Evolutionary conservation across 2,797 vertebrate species (phyloP), one percentile per base, ranked within the genome.

Genomic region (Alosa sapidissima): DNA sequence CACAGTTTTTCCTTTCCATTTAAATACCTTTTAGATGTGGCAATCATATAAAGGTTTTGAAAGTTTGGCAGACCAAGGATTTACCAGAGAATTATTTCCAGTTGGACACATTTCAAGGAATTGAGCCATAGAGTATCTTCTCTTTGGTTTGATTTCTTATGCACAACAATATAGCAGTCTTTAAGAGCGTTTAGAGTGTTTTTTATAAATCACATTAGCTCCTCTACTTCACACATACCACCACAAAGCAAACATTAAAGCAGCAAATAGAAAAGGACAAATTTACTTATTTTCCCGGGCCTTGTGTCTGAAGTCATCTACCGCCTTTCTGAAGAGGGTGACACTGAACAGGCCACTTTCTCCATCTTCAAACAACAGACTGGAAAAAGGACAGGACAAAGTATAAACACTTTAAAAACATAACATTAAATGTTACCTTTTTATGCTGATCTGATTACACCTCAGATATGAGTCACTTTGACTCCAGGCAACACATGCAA

Each of bases 281-380:
- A 87, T 97, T 96, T 95, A 99, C 97, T 98, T 99, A 92, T 96
- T 97, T 92, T 98, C 97, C 92, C 97, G 95, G 92, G 97, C 98
- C 95, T 98, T 98, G 93, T 97, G 97, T 90, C 96, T 97, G 94
- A 99, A 99, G 94, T 99, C 98, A 91, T 99, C 98, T 0, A 98
- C 95, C 41, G 97, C 98, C 94, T 99, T 99, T 89, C 95, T 96
- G 92, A 99, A 99, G 81, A 99, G 95, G 54, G 98, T 99, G 85
- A 99, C 97, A 0, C 96, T 97, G 93, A 97, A 99, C 84, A 99
- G 96, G 83, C 98, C 98, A 85, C 97, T 98, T 86, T 99, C 98
- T 68, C 96, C 94, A 93, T 99, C 98, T 90, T 99, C 98, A 87
- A 95, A 98, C 10, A 99, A 94, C 89, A 99, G 95, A 89, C 98